Evolutionary conservation across 2,888 invertebrate species (phyloP).

Genomic region (Acanthacorydalis orientalis): DNA sequence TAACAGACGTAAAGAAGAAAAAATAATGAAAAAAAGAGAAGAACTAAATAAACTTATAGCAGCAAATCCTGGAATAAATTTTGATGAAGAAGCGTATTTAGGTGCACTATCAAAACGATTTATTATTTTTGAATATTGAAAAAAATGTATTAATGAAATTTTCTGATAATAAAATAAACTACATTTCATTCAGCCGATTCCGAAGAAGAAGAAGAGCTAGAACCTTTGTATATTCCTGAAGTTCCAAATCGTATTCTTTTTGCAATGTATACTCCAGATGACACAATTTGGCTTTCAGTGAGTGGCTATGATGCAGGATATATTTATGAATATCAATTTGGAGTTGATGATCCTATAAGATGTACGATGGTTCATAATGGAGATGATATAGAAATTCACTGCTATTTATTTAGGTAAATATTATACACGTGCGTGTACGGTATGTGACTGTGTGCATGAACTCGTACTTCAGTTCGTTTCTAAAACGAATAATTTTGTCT

Average conservation of each 20-base stretch:
- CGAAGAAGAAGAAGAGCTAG: slow-evolving; percentile 34
- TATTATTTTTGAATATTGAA: background rate
- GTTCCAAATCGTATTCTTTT: slow-evolving; percentile 39
- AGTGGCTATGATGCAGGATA: slow-evolving; percentile 49
- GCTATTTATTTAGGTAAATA: slow-evolving; percentile 33
- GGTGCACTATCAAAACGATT: slow-evolving; percentile 24
- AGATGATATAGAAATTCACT: slow-evolving; percentile 38
- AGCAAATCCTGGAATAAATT: slow-evolving; percentile 39
- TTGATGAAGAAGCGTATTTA: slow-evolving; percentile 40
- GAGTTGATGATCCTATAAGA: slow-evolving; percentile 25
- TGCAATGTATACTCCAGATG: slow-evolving; percentile 31
- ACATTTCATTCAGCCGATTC: slow-evolving; percentile 29
- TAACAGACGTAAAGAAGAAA: slow-evolving; percentile 30
- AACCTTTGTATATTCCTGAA: slow-evolving; percentile 35
- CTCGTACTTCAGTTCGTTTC: too few relatives aligned
- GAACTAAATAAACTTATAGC: slow-evolving; percentile 38
- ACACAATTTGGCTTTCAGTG: slow-evolving; percentile 42
- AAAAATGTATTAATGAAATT: background rate
- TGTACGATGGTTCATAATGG: slow-evolving; percentile 32
- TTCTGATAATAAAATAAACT: slow-evolving; percentile 1
- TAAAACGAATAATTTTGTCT: too few relatives aligned
- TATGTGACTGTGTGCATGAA: too few relatives aligned
- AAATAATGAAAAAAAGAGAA: slow-evolving; percentile 31
- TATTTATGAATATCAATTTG: slow-evolving; percentile 40
- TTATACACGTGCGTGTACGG: too few relatives aligned